Base-by-base conservation (phyloP, 1,140 invertebrate species). In the Charaxes varanes region DNA sequence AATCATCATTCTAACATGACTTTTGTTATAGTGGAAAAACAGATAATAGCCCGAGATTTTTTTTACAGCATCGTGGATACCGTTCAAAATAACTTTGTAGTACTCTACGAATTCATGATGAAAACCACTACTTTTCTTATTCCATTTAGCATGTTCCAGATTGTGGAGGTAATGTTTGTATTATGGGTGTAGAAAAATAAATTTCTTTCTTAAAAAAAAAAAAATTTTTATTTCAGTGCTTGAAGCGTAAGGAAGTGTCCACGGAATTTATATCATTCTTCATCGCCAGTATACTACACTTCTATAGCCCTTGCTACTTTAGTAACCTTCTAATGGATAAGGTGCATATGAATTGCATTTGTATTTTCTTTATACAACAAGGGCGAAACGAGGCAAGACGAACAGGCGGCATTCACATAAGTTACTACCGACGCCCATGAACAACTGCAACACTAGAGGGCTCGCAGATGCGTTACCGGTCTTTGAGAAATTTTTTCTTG, bases 281-380 rank as follows among this genome's bases (percentile, higher is more conserved):
- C 30, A 31, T 51, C 11, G 53, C 32, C 4, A 17, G 31, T 10
- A 47, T 61, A 22, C 24, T 63, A 12, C 63, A 65, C 41, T 62
- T 63, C 36, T 59, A 42, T 13, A 43, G 63, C 14, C 65, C 67
- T 0, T 71, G 70, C 23, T 69, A 61, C 30, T 74, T 70, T 36
- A 64, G 71, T 14, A 59, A 71, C 27, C 46, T 59, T 27, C 37
- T 74, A 1, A 60, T 70, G 53, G 57, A 62, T 22, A 62, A 52
- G 54, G 71, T 74, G n/a, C n/a, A n/a, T n/a, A n/a, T n/a, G n/a
- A n/a, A n/a, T n/a, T n/a, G n/a, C n/a, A n/a, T n/a, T n/a, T n/a
- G n/a, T n/a, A n/a, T n/a, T n/a, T n/a, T n/a, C n/a, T n/a, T n/a
- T n/a, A n/a, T n/a, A n/a, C n/a, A n/a, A n/a, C n/a, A n/a, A n/a